A percentile compares a stretch with the other conserved stretches of the same genome.
Conservation (phyloP, 2,113 vertebrate genomes). For the Pachypanchax playfairii region DNA sequence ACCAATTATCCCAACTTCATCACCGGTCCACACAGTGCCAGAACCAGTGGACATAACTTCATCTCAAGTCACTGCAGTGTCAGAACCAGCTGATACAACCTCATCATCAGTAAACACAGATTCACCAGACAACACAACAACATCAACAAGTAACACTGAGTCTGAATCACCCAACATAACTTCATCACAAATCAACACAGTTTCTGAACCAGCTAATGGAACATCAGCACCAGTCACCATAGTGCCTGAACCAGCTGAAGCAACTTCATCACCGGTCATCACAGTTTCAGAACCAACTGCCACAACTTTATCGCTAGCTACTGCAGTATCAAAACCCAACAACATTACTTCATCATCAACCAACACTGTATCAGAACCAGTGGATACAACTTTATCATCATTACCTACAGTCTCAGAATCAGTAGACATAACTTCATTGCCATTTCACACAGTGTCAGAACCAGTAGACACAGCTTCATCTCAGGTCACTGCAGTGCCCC, state of each 20-base stretch:
- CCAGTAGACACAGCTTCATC: too few species aligned
- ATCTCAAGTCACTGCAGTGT: background rate
- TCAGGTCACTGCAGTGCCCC: too few species aligned
- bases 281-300: background rate
- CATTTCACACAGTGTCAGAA: too few species aligned
- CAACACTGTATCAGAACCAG: background rate
- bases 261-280: background rate
- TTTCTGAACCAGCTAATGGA: too few species aligned
- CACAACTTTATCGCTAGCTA: background rate
- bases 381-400: background rate
- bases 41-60: background rate
- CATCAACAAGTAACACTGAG: too few species aligned
- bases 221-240: background rate
- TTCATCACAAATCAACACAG: background rate
- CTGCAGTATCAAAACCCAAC: background rate
- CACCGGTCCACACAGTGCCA: background rate
- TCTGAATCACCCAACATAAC: background rate
- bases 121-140: background rate
- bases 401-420: background rate
- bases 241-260: background rate
- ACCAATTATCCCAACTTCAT: background rate
- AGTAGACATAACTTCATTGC: background rate
- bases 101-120: background rate
- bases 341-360: background rate
- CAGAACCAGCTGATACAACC: background rate